Conservation (phyloP, 2,797 vertebrate species). For the Notolabrus celidotus region DNA sequence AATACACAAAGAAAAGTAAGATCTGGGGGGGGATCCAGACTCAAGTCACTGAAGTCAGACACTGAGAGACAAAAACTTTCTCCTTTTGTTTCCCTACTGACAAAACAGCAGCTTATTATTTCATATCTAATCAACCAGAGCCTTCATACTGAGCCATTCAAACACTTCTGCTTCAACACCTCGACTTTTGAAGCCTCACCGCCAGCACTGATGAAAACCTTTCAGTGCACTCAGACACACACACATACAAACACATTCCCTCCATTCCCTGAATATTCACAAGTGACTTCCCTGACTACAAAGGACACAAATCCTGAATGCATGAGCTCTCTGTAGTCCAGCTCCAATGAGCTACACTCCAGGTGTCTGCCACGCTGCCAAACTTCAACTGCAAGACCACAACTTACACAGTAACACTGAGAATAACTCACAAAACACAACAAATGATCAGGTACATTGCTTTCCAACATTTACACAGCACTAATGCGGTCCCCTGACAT, state of each 20-base stretch:
- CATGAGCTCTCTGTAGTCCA: slow-evolving; percentile 8
- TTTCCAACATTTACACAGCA: neutral
- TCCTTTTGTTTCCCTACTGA: no score
- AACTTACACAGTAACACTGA: neutral
- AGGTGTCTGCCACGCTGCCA: slow-evolving; percentile 31
- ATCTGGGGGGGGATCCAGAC: no score
- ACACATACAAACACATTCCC: neutral
- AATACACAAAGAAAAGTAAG: no score
- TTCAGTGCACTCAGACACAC: neutral
- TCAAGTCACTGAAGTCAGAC: no score
- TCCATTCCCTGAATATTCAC: slow-evolving; percentile 4
- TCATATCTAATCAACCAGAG: neutral
- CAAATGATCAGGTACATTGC: neutral
- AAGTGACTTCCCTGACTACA: slow-evolving; percentile 1
- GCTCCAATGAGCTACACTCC: neutral
- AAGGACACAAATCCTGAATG: slow-evolving; percentile 17
- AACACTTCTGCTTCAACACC: neutral
- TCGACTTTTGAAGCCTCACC: neutral
- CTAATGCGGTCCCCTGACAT: neutral
- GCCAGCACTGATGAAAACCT: neutral
- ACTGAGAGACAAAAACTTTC: no score
- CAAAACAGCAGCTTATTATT: neutral
- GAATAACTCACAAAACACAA: neutral
- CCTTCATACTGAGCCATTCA: neutral
- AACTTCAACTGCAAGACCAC: neutral